Base-by-base conservation (phyloP, 2,888 invertebrate species). In the Stratiomys singularior region DNA sequence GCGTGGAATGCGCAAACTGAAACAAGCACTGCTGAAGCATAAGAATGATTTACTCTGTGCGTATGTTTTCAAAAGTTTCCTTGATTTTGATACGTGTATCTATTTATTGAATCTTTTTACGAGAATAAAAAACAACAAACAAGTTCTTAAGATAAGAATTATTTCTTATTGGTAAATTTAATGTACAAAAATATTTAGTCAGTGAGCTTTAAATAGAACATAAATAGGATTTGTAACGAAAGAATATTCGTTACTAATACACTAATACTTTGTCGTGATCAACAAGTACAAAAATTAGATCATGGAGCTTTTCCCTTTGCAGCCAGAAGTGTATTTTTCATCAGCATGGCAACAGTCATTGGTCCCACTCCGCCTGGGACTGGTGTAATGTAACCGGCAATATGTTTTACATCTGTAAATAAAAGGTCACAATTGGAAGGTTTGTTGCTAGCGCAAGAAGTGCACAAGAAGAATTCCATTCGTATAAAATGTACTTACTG, bases 341-440 rank as follows among this genome's bases (percentile, higher is more conserved):
- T 95, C 46, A 97, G 87, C 96, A 96, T 96, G 0, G 96, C 94
- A 0, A 97, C 96, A 0, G 97, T 97, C 93, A 97, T 95, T 0
- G 97, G 97, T 0, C 97, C 97, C 3, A 96, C 97, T 1, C 97
- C 97, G 1, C 97, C 91, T 0, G 97, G 97, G 0, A 97, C 97
- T 0, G 97, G 96, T 0, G 96, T 96, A 66, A 97, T 92, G 76
- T 92, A 90, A 11, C 95, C 94, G 9, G 96, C 97, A 27, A 95
- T 89, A 86, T 95, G 89, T 78, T 90, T 90, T 0, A 96, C 96
- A 86, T 89, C 91, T 93, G 88, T 78, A 72, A 60, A n/a, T 21
- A n/a, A n/a, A n/a, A n/a, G n/a, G n/a, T n/a, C n/a, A n/a, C n/a
- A n/a, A n/a, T n/a, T n/a, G n/a, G n/a, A n/a, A n/a, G n/a, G n/a